Evolutionary conservation across 2,888 invertebrate species (phyloP).

Genomic region (Oligia strigilis): DNA sequence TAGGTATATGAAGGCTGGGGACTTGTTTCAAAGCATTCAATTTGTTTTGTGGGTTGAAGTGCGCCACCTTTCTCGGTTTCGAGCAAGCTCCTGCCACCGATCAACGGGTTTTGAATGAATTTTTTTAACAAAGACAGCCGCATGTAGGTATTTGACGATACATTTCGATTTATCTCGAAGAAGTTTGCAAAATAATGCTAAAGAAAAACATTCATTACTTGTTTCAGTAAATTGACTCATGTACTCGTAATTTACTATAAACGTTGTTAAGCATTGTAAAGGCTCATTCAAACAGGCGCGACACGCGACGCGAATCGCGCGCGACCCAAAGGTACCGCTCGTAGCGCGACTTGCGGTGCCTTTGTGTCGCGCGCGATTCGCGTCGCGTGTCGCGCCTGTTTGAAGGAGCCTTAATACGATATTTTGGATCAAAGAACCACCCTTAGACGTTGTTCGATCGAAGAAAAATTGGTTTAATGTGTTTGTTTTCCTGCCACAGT

Average conservation of each 20-base stretch:
- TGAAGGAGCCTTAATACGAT: too few relatives aligned
- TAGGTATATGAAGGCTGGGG: too few relatives aligned
- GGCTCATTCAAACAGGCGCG: too few relatives aligned
- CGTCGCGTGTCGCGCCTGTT: too few relatives aligned
- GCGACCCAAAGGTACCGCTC: too few relatives aligned
- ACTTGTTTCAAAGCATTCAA: not conserved
- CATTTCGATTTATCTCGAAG: not conserved
- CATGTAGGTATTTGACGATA: not conserved
- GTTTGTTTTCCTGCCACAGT: conserved; percentile 25
- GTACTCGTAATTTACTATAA: conserved; percentile 40
- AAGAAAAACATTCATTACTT: conserved; percentile 40
- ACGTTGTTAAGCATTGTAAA: conserved; percentile 23
- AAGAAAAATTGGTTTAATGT: conserved; percentile 15
- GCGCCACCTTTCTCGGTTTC: not conserved
- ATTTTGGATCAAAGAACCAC: conserved; percentile 49
- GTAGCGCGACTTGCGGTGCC: too few relatives aligned
- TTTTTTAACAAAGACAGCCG: not conserved
- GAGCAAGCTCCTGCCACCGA: not conserved
- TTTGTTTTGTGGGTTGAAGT: not conserved
- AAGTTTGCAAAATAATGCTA: not conserved
- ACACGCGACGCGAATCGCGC: too few relatives aligned
- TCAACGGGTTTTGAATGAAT: not conserved
- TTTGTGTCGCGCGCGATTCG: too few relatives aligned
- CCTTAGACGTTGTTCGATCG: conserved; percentile 30
- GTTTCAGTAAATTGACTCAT: conserved; percentile 37